Percentiles rank a stretch among this genome's conserved stretches.
phyloP scores from a whole-genome alignment of 2,113 vertebrate genomes.

The Mesitornis unicolor region DNA sequence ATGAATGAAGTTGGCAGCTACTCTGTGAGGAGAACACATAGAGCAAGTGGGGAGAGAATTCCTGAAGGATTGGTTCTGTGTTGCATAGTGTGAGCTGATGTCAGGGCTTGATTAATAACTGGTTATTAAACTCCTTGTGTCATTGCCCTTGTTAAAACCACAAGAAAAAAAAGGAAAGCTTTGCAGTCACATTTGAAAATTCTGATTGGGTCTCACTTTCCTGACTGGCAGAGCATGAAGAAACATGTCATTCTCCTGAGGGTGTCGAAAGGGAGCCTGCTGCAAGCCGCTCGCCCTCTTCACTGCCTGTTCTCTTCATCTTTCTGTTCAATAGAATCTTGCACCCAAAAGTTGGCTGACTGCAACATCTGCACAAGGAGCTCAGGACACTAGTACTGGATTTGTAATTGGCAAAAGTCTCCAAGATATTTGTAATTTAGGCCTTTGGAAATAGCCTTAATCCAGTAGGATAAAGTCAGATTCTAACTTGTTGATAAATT shows the following conservation, averaged over 20 bases:
- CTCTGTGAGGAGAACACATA: not conserved
- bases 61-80: not conserved
- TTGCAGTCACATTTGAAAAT: conserved; percentile 36
- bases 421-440: not conserved
- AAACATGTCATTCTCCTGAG: conserved; percentile 65
- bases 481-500: not conserved
- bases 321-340: conserved; percentile 68
- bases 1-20: not conserved
- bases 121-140: not conserved
- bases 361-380: conserved; percentile 27
- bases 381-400: not conserved
- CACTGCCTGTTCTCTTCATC: conserved; percentile 69
- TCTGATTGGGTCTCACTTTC: conserved; percentile 63
- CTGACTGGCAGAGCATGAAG: conserved; percentile 78
- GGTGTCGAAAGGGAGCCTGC: conserved; percentile 64
- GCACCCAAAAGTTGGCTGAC: conserved; percentile 72
- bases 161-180: conserved; percentile 24
- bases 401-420: not conserved
- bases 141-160: conserved; percentile 14
- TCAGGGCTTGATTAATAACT: conserved; percentile 34
- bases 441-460: not conserved
- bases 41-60: conserved; percentile 13
- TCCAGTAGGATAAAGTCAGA: not conserved
- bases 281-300: conserved; percentile 61
- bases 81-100: not conserved